These are phyloP conservation scores for Drosophila persimilis DNA, from an alignment of 1,140 invertebrate species.

Conservation along the genomic window DNA sequence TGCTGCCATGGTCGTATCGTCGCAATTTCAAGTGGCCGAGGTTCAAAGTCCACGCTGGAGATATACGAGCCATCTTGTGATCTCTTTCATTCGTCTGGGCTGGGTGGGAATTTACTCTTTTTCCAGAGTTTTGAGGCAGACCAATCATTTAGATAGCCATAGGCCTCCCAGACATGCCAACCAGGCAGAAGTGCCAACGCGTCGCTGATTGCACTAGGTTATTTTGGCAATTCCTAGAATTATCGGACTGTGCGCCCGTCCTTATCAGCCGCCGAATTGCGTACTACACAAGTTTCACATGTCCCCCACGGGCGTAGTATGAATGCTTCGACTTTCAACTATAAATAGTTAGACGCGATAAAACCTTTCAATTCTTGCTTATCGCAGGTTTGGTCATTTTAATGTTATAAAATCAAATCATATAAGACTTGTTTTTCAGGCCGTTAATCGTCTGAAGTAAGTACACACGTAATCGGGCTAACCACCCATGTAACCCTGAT, in stretches of 20 bases:
- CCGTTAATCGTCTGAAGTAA: slow-evolving; percentile 12
- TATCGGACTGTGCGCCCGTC: slow-evolving; percentile 39
- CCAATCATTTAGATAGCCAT: too few relatives aligned
- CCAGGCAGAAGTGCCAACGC: slow-evolving; percentile 50
- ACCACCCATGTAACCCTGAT: slow-evolving; percentile 17
- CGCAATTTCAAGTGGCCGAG: slow-evolving; percentile 42
- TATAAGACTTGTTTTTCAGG: slow-evolving; percentile 31
- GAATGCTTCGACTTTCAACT: slow-evolving; percentile 47
- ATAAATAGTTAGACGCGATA: slow-evolving; percentile 36
- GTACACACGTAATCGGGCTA: slow-evolving; percentile 19
- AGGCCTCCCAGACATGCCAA: slow-evolving; percentile 5
- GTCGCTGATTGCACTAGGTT: slow-evolving; percentile 49
- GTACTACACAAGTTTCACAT: slow-evolving; percentile 49
- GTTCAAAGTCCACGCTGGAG: slow-evolving; percentile 42
- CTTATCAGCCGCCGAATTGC: slow-evolving; percentile 53
- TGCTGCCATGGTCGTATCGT: slow-evolving; percentile 20
- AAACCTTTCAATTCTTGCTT: slow-evolving; percentile 28
- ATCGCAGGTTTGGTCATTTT: slow-evolving; percentile 28
- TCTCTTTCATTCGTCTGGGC: background rate
- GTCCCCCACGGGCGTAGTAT: slow-evolving; percentile 10
- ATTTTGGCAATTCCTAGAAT: slow-evolving; percentile 45
- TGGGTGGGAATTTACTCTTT: background rate
- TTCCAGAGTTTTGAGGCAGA: background rate
- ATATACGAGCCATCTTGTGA: slow-evolving; percentile 13
- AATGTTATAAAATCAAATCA: slow-evolving; percentile 27